Evolutionary conservation across 2,888 invertebrate species (phyloP).

Genomic region (Thalpophila matura): DNA sequence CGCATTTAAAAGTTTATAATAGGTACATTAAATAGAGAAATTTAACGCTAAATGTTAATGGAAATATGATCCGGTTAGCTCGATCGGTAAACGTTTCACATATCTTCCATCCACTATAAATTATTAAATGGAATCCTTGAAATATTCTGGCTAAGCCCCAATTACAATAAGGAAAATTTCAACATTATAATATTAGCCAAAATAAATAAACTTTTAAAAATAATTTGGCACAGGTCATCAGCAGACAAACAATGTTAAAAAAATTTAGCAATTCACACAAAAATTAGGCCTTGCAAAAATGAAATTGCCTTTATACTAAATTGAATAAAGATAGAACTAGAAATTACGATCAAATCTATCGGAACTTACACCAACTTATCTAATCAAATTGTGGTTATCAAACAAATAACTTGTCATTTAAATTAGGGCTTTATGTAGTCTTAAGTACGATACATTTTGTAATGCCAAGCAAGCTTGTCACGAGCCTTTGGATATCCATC

Average conservation of each 20-base stretch:
- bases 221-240: constrained; percentile 67
- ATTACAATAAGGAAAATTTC: constrained; percentile 32
- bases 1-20: constrained; percentile 25
- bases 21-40: constrained; percentile 39
- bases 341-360: background rate
- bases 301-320: background rate
- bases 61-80: constrained; percentile 24
- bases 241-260: constrained; percentile 47
- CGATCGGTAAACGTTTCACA: constrained; percentile 2
- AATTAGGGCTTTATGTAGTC: too few relatives aligned
- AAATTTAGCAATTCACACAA: constrained; percentile 31
- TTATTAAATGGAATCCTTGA: constrained; percentile 38
- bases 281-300: background rate
- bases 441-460: too few relatives aligned
- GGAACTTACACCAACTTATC: background rate
- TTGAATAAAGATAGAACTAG: constrained; percentile 5
- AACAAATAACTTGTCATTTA: too few relatives aligned
- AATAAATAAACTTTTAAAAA: constrained; percentile 46
- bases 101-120: constrained; percentile 16
- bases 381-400: background rate
- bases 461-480: too few relatives aligned
- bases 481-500: too few relatives aligned
- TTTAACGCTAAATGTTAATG: constrained; percentile 31
- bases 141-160: constrained; percentile 51
- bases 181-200: constrained; percentile 34